Percentiles rank a stretch among this genome's conserved stretches.
Evolutionary conservation across 2,113 vertebrate genomes (phyloP).

Genomic region (Athene cunicularia): DNA sequence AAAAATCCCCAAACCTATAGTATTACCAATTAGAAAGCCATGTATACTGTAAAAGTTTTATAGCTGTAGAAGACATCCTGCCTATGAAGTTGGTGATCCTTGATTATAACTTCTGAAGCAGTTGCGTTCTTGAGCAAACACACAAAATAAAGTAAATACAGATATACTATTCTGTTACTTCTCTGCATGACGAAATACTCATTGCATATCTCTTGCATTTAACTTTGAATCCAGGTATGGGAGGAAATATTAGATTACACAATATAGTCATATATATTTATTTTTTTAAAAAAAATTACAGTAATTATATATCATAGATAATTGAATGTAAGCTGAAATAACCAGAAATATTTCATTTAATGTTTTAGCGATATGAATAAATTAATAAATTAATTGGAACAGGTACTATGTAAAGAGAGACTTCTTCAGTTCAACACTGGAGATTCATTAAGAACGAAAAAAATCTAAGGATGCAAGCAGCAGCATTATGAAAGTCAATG

Average conservation of each 20-base stretch:
- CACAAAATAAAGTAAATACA: background rate
- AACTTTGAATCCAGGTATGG: background rate
- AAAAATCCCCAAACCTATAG: background rate
- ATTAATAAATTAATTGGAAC: background rate
- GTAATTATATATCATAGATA: background rate
- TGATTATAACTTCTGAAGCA: background rate
- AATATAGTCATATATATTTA: no score
- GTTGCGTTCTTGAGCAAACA: background rate
- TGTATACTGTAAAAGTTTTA: background rate
- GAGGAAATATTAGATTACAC: background rate
- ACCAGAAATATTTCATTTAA: background rate
- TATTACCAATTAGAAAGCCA: background rate
- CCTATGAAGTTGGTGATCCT: background rate
- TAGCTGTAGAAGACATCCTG: background rate
- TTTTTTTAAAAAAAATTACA: background rate
- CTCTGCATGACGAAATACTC: background rate
- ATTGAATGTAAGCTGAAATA: background rate
- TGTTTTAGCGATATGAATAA: background rate
- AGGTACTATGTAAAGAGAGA: background rate
- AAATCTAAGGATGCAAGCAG: background rate
- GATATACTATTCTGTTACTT: background rate
- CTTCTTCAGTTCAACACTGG: background rate
- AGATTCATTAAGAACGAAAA: background rate
- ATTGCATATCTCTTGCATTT: background rate
- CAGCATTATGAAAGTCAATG: background rate